Conservation (phyloP, 2,888 invertebrate genomes). For the Drosophila anomalata region DNA sequence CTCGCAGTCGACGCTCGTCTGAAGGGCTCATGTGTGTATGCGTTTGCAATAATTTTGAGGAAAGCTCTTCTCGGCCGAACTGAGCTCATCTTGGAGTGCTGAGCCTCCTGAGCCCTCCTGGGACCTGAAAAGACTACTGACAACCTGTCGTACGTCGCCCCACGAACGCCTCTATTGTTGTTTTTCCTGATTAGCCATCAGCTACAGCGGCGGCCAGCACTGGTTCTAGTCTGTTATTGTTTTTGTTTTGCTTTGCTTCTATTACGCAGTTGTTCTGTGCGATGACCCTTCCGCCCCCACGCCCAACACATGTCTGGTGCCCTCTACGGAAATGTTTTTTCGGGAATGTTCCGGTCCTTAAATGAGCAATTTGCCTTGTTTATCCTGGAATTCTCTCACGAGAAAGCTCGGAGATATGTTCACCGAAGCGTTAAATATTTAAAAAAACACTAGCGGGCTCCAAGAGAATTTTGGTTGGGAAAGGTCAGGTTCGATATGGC, state of each 20-base stretch:
- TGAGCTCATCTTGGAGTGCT: constrained; percentile 5
- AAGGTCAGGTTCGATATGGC: neutral
- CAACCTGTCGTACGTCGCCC: neutral
- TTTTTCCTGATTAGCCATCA: constrained; percentile 30
- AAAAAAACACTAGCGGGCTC: neutral
- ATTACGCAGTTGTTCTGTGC: constrained; percentile 44
- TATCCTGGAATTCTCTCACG: neutral
- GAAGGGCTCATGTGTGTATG: constrained; percentile 23
- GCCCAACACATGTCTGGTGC: neutral
- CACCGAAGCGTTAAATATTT: neutral
- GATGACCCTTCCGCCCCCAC: neutral
- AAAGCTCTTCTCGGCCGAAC: constrained; percentile 8
- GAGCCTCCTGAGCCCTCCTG: neutral
- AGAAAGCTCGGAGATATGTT: no score
- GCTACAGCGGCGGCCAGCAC: constrained; percentile 2
- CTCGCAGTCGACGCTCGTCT: constrained; percentile 30
- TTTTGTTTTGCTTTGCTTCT: constrained; percentile 34
- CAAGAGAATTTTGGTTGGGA: neutral
- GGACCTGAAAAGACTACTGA: neutral
- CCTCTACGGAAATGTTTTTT: constrained; percentile 6
- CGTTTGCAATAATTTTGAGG: constrained; percentile 20
- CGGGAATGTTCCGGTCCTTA: constrained; percentile 12
- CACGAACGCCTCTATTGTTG: constrained; percentile 21
- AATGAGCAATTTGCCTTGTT: neutral
- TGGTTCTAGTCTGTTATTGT: constrained; percentile 26